These are phyloP conservation scores for Spialia ferax DNA, from an alignment of 2,888 invertebrate genomes.

Conservation along the genomic window DNA sequence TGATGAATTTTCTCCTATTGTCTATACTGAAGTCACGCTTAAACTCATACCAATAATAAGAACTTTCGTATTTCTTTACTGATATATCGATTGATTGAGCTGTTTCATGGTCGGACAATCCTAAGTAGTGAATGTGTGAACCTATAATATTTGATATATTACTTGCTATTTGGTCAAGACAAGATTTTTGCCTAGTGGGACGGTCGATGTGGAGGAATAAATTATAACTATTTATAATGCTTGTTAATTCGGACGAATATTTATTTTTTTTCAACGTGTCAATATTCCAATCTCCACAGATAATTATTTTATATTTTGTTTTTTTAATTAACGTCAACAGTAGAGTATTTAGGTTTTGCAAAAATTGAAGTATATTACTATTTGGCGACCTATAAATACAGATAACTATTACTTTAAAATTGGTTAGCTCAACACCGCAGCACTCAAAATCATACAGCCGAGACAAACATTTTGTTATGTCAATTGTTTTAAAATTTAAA, in stretches of 20 bases:
- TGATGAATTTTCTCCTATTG: not conserved
- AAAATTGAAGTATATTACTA: not conserved
- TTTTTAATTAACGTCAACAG: constrained; percentile 1
- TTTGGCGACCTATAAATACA: not conserved
- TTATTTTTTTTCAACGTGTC: constrained; percentile 12
- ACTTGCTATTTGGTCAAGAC: constrained; percentile 30
- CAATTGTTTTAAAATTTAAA: not conserved
- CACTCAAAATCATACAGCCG: not conserved
- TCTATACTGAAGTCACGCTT: not conserved
- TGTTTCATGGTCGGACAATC: constrained; percentile 34
- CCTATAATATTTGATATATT: constrained; percentile 6
- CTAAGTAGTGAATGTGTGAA: constrained; percentile 2
- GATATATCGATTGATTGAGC: constrained; percentile 10
- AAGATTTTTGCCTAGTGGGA: constrained; percentile 22
- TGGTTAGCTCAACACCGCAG: not conserved
- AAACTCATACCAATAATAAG: not conserved
- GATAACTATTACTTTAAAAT: not conserved
- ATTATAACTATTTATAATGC: constrained; percentile 17
- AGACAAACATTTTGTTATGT: not conserved
- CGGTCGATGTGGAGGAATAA: not conserved
- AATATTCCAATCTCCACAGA: constrained; percentile 18
- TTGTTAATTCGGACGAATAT: not conserved
- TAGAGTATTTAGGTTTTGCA: not conserved
- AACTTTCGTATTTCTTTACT: not conserved
- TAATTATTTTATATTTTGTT: not conserved